Evolutionary conservation across 2,888 invertebrate species (phyloP).

Genomic region (Villa cingulata): DNA sequence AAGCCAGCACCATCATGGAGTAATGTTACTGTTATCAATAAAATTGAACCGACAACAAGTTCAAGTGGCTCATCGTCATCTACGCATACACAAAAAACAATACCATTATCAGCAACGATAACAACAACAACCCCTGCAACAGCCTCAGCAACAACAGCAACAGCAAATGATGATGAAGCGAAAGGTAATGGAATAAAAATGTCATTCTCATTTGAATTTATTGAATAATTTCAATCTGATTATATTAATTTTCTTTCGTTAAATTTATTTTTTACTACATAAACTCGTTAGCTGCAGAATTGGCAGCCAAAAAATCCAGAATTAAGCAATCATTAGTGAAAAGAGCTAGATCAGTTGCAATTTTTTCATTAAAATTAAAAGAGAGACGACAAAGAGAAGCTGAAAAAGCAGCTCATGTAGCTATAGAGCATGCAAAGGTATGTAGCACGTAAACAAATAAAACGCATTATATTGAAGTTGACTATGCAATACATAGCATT

Average conservation of each 20-base stretch:
- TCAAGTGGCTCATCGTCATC: slow-evolving; percentile 6
- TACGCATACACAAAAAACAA: slow-evolving; percentile 20
- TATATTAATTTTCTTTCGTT: not conserved
- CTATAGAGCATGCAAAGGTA: slow-evolving; percentile 41
- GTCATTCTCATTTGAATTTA: not conserved
- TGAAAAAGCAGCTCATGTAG: slow-evolving; percentile 49
- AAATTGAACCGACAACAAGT: slow-evolving; percentile 21
- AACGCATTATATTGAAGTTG: too few relatives aligned
- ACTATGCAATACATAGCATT: too few relatives aligned
- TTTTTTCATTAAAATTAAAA: slow-evolving; percentile 68
- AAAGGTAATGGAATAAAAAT: slow-evolving; percentile 40
- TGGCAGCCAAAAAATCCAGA: slow-evolving; percentile 51
- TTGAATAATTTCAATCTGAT: not conserved
- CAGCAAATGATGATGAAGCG: slow-evolving; percentile 40
- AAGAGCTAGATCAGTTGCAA: slow-evolving; percentile 70
- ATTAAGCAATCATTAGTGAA: slow-evolving; percentile 67
- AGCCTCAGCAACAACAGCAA: slow-evolving; percentile 22
- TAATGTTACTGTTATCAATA: slow-evolving; percentile 28
- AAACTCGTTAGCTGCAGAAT: slow-evolving; percentile 37
- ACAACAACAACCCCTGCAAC: slow-evolving; percentile 19
- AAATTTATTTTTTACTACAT: slow-evolving; percentile 1
- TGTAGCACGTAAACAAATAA: too few relatives aligned
- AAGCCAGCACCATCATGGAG: slow-evolving; percentile 46
- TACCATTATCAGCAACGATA: slow-evolving; percentile 26
- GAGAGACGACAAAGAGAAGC: slow-evolving; percentile 68